Base-by-base conservation (phyloP, 2,888 invertebrate genomes). In the Diloba caeruleocephala region DNA sequence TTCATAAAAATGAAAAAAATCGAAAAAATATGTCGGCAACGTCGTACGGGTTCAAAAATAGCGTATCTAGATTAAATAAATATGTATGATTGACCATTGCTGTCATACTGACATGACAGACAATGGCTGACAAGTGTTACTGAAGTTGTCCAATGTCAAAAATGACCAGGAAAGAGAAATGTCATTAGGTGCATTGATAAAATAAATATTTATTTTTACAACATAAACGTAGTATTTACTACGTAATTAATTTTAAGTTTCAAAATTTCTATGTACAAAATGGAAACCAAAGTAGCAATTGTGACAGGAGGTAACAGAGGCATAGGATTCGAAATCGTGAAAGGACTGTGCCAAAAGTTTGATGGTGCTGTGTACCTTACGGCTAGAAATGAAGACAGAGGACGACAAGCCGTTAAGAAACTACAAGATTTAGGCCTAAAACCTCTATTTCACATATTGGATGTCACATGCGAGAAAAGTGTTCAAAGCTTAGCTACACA, bases 311-410 rank as follows among this genome's bases (percentile, higher is more conserved):
- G 84, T 56, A 93, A 93, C 72, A 90, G 81, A 78, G 93, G 93
- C 55, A 89, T 93, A 76, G 93, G 93, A 60, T 92, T 87, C 70
- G 90, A 92, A 78, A 92, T 93, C 54, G 92, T 92, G 37, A 92
- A 93, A 76, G 93, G 93, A 23, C 89, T 97, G 55, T 96, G 96
- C 85, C 89, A 94, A 77, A 94, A 95, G 81, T 97, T 95, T 81
- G 88, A 95, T 76, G 97, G 96, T 57, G 92, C 91, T 81, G 96
- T 97, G 59, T 96, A 96, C 84, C 90, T 97, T 62, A 97, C 97
- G 76, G 94, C 96, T 57, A 94, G 96, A 82, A 94, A 95, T 82
- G 94, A 92, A 72, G 90, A 87, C 36, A 90, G 95, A 70, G 96
- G 96, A 31, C 79, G 89, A 76, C 88, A 88, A 67, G 96, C 96